Conservation (phyloP, 2,797 vertebrate genomes). For the Oreortyx pictus region DNA sequence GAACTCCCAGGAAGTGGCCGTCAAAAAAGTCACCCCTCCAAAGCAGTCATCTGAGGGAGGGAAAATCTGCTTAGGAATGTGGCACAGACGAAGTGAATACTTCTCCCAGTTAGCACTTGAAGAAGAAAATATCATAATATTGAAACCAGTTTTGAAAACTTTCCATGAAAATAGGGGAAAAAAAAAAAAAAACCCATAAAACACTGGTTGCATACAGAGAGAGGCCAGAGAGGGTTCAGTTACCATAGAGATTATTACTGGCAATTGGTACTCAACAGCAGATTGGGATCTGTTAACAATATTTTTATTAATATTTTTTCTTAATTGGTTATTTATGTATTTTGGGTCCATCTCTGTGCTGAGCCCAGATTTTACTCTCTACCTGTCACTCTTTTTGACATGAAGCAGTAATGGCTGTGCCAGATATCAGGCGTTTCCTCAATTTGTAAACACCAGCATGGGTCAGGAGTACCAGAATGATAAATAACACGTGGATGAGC, state of each 20-base stretch:
- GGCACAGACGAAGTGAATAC: constrained; percentile 51
- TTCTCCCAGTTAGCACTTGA: constrained; percentile 71
- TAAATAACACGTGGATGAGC: neutral
- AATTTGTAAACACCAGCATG: constrained; percentile 73
- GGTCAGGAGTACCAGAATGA: constrained; percentile 37
- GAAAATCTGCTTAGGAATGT: constrained; percentile 63
- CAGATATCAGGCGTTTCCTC: constrained; percentile 80
- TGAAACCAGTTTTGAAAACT: constrained; percentile 81
- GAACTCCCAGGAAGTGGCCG: constrained; percentile 7
- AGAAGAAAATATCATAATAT: constrained; percentile 81
- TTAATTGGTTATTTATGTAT: constrained; percentile 65
- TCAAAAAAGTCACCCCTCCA: constrained; percentile 52
- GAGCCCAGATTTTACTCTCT: constrained; percentile 79
- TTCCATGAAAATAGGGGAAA: constrained; percentile 71
- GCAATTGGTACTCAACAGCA: constrained; percentile 64
- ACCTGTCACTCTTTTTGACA: constrained; percentile 85
- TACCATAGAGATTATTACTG: constrained; percentile 76
- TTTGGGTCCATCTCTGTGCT: constrained; percentile 54
- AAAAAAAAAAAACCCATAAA: neutral
- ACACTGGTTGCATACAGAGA: constrained; percentile 72
- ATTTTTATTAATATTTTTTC: constrained; percentile 73
- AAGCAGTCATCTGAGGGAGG: constrained; percentile 38
- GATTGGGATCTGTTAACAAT: constrained; percentile 69
- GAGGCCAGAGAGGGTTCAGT: constrained; percentile 76
- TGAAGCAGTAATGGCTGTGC: constrained; percentile 78